Percentiles rank a stretch among this genome's conserved stretches.
These are phyloP conservation scores for western clawed frog (Xenopus tropicalis) DNA, from an alignment of 2,113 vertebrate genomes.

Conservation along the genomic window UCB_Xtro_10.0 CM004450.2:110539501-110540000, in stretches of 20 bases:
- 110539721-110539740: slow-evolving; percentile 35
- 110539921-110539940: no score
- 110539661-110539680: not conserved
- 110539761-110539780: slow-evolving; percentile 23
- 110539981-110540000: no score
- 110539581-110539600: slow-evolving; percentile 27
- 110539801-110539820: slow-evolving; percentile 31
- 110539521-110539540: slow-evolving; percentile 35
- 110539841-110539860: slow-evolving; percentile 7
- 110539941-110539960: no score
- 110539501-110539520: slow-evolving; percentile 42
- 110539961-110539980: no score
- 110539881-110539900: no score
- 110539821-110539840: slow-evolving; percentile 16
- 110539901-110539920: no score
- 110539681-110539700: slow-evolving; percentile 29
- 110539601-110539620: slow-evolving; percentile 27
- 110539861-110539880: not conserved
- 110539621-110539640: not conserved
- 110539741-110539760: slow-evolving; percentile 34
- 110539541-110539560: slow-evolving; percentile 37
- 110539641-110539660: not conserved
- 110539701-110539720: slow-evolving; percentile 40
- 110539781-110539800: slow-evolving; percentile 21
- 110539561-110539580: slow-evolving; percentile 22